Conservation (phyloP, 2,888 invertebrate species). For the Agrotis exclamationis region DNA sequence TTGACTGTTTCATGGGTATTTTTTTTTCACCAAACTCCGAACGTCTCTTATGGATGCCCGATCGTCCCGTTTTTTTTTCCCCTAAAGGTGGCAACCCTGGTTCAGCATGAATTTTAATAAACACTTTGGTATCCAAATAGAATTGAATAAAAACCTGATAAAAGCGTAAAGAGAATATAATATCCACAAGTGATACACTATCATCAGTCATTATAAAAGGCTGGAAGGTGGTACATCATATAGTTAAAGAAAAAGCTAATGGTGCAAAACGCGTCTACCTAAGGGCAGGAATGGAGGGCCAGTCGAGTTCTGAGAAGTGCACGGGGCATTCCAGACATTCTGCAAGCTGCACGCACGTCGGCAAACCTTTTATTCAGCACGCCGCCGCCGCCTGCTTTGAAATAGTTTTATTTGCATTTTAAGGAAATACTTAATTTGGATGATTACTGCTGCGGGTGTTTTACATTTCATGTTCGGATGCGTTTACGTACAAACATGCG, state of each 20-base stretch:
- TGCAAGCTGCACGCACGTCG: slow-evolving; percentile 67
- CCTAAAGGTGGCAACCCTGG: too few relatives aligned
- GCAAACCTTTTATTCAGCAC: slow-evolving; percentile 60
- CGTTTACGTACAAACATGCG: slow-evolving; percentile 33
- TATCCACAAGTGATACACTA: slow-evolving; percentile 15
- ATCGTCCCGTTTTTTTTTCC: too few relatives aligned
- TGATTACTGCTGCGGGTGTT: slow-evolving; percentile 62
- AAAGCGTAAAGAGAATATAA: slow-evolving; percentile 5
- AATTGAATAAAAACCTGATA: not conserved
- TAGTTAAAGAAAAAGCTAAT: slow-evolving; percentile 73
- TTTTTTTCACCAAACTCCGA: too few relatives aligned
- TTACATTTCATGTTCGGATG: slow-evolving; percentile 52
- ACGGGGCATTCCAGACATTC: slow-evolving; percentile 72
- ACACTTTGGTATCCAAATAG: not conserved
- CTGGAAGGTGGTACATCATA: slow-evolving; percentile 63
- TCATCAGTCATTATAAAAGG: slow-evolving; percentile 48
- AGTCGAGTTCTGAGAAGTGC: slow-evolving; percentile 76
- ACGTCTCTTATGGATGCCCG: too few relatives aligned
- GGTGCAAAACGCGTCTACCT: slow-evolving; percentile 71
- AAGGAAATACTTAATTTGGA: slow-evolving; percentile 72
- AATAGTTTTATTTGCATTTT: slow-evolving; percentile 76
- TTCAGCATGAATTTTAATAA: not conserved
- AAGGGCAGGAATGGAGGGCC: slow-evolving; percentile 72
- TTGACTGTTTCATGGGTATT: too few relatives aligned
- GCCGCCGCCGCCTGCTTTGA: slow-evolving; percentile 66